These are phyloP conservation scores for Tyrannus savana DNA, from an alignment of 2,113 vertebrate genomes.

Conservation along the genomic window DNA sequence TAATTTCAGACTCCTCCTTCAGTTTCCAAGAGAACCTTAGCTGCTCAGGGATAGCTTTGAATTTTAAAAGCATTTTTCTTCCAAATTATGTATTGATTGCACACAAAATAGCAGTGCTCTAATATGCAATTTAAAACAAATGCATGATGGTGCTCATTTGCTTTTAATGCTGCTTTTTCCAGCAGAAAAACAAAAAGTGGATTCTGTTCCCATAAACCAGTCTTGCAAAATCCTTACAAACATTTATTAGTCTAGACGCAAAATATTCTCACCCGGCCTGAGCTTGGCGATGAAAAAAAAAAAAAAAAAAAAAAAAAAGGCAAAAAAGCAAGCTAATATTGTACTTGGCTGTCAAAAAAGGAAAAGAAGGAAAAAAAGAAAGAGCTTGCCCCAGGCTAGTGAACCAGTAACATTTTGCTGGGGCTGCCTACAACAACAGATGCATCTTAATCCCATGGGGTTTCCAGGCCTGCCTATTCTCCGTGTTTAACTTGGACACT, in stretches of 20 bases:
- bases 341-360: slow-evolving; percentile 41
- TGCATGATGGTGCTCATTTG: slow-evolving; percentile 56
- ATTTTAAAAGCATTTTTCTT: slow-evolving; percentile 70
- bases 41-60: slow-evolving; percentile 65
- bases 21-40: slow-evolving; percentile 71
- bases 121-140: slow-evolving; percentile 66
- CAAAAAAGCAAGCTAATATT: neutral
- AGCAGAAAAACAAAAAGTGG: slow-evolving; percentile 55
- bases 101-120: slow-evolving; percentile 50
- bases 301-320: neutral
- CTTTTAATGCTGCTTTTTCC: slow-evolving; percentile 49
- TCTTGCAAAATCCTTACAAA: slow-evolving; percentile 59
- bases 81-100: slow-evolving; percentile 70
- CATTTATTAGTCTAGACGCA: slow-evolving; percentile 68
- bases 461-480: slow-evolving; percentile 34
- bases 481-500: slow-evolving; percentile 40
- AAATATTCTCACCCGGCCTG: slow-evolving; percentile 50
- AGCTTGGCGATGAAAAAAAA: neutral
- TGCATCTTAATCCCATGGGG: neutral
- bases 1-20: slow-evolving; percentile 71
- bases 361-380: neutral
- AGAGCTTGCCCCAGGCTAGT: slow-evolving; percentile 34
- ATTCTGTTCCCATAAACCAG: slow-evolving; percentile 55
- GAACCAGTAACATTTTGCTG: slow-evolving; percentile 57
- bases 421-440: slow-evolving; percentile 42